These are phyloP conservation scores for Cassiopea andromeda DNA, from an alignment of 30 jellyfish, hydroid and myxozoan genomes.

Conservation along the genomic window DNA sequence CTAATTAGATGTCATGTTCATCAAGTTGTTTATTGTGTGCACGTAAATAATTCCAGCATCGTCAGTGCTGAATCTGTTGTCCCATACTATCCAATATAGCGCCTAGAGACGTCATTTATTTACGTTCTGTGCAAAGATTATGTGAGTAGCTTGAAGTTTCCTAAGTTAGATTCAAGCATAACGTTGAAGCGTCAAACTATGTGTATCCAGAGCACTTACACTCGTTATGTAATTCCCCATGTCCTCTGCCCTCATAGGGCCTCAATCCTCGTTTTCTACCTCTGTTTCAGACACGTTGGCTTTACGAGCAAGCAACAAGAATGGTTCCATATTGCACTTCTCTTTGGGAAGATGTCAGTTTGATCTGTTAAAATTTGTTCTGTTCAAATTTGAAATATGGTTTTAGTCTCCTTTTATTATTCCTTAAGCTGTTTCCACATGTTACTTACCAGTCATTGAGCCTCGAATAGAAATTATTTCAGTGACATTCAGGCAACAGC, in stretches of 20 bases:
- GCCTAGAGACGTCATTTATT: no score
- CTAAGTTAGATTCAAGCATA: no score
- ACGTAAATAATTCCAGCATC: no score
- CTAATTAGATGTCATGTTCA: neutral
- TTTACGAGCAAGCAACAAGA: slow-evolving; percentile 80
- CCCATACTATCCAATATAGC: no score
- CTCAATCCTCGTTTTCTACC: neutral
- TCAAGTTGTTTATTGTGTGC: neutral
- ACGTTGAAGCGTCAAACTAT: no score
- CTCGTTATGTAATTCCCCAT: neutral
- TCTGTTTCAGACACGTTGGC: slow-evolving; percentile 91
- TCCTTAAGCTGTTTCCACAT: no score
- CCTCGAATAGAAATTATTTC: no score
- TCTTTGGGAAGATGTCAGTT: slow-evolving; percentile 94
- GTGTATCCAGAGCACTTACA: neutral
- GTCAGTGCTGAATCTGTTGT: no score
- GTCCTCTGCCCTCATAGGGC: neutral
- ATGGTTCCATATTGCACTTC: slow-evolving; percentile 64
- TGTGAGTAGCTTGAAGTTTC: no score
- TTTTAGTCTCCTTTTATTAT: neutral
- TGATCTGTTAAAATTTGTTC: slow-evolving; percentile 27
- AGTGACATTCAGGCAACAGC: no score
- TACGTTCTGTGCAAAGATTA: no score
- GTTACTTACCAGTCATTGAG: no score
- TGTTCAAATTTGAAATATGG: neutral